Evolutionary conservation across 2,888 invertebrate genomes (phyloP).

Genomic region (Sarcophaga caerulescens): DNA sequence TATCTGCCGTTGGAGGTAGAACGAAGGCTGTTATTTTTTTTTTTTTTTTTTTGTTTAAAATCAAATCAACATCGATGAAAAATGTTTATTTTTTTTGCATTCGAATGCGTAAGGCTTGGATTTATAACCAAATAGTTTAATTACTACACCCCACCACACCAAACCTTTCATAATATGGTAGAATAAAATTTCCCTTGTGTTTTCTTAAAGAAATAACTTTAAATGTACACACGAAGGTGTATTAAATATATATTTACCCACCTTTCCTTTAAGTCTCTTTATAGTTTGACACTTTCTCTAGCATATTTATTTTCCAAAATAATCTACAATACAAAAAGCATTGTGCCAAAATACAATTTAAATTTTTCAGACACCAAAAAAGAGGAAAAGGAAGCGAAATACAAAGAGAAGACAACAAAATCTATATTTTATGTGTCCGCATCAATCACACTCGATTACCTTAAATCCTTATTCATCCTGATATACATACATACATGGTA

Average conservation of each 20-base stretch:
- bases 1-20: too few relatives aligned
- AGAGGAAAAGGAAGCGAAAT: too few relatives aligned
- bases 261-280: not conserved
- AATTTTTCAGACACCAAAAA: constrained; percentile 2
- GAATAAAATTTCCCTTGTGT: too few relatives aligned
- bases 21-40: too few relatives aligned
- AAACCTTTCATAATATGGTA: too few relatives aligned
- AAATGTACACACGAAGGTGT: not conserved
- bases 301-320: not conserved
- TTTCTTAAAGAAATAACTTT: too few relatives aligned
- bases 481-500: not conserved
- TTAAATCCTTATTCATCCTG: constrained; percentile 40
- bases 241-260: not conserved
- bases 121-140: too few relatives aligned
- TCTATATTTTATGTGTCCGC: constrained; percentile 23
- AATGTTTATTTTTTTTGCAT: too few relatives aligned
- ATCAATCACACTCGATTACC: constrained; percentile 63
- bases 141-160: too few relatives aligned
- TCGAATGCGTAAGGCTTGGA: too few relatives aligned
- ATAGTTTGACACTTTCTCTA: not conserved
- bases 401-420: not conserved
- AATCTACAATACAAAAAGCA: not conserved
- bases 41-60: too few relatives aligned
- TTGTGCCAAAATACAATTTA: not conserved
- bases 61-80: too few relatives aligned